Evolutionary conservation across 2,888 invertebrate species (phyloP).

Genomic region (Dromius quadrimaculatus): DNA sequence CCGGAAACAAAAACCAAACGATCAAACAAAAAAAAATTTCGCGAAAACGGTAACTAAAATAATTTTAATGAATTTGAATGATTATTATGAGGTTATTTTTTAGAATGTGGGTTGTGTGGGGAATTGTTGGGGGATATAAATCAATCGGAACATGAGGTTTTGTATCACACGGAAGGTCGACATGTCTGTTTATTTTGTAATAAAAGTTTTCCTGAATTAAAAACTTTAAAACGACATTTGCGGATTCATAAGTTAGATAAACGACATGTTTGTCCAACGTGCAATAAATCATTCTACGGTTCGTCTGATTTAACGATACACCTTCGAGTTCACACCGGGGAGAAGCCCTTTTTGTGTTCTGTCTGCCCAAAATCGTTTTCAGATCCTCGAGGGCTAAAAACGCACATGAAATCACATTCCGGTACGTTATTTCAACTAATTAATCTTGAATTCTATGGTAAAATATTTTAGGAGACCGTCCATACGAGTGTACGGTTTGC

Average conservation of each 20-base stretch:
- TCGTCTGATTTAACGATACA: constrained; percentile 55
- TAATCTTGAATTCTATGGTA: constrained; percentile 56
- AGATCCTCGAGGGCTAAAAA: constrained; percentile 12
- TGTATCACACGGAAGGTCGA: constrained; percentile 52
- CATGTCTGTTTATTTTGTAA: constrained; percentile 40
- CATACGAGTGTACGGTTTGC: constrained; percentile 58
- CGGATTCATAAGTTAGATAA: constrained; percentile 46
- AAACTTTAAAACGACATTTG: constrained; percentile 45
- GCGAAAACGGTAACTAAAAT: constrained; percentile 4
- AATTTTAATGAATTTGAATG: constrained; percentile 1
- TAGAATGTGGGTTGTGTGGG: constrained; percentile 46
- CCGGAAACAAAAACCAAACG: constrained; percentile 9
- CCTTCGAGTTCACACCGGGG: constrained; percentile 47
- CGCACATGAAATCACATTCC: constrained; percentile 7
- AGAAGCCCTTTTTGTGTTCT: constrained; percentile 40
- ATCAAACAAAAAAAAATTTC: background rate
- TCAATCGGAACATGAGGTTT: constrained; percentile 53
- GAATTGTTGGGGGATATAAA: constrained; percentile 47
- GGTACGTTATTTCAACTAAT: constrained; percentile 37
- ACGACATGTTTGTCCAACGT: constrained; percentile 53
- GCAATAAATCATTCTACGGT: constrained; percentile 60
- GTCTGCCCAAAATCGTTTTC: constrained; percentile 37
- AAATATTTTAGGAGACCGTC: constrained; percentile 55
- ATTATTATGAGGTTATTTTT: background rate
- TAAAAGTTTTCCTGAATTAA: constrained; percentile 47